Conservation (phyloP, 2,797 vertebrate genomes). For the Typhlichthys subterraneus region DNA sequence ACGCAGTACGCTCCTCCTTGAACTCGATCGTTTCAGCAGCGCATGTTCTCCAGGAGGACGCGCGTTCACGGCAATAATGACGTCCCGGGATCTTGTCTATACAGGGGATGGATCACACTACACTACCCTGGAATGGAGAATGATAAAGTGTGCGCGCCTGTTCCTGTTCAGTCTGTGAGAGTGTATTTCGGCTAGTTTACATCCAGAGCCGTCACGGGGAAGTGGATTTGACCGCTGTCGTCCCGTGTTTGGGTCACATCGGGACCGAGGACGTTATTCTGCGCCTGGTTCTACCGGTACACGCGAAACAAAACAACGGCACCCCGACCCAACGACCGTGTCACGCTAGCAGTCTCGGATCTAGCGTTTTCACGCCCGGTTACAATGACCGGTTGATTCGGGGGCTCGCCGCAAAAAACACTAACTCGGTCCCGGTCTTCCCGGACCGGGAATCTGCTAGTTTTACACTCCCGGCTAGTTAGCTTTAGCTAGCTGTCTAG, state of each 20-base stretch:
- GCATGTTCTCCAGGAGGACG: constrained; percentile 47
- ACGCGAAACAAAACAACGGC: constrained; percentile 59
- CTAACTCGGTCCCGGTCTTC: constrained; percentile 1
- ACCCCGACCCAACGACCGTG: constrained; percentile 22
- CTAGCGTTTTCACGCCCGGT: neutral
- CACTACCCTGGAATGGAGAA: constrained; percentile 28
- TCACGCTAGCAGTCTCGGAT: too few species aligned
- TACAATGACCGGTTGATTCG: neutral
- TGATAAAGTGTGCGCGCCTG: constrained; percentile 30
- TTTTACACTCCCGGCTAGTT: constrained; percentile 44
- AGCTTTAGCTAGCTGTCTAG: constrained; percentile 52
- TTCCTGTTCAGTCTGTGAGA: constrained; percentile 21
- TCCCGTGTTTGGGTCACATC: neutral
- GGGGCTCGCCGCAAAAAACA: neutral
- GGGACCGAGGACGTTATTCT: constrained; percentile 13
- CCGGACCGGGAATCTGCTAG: constrained; percentile 24
- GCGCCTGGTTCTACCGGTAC: constrained; percentile 22
- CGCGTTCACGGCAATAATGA: constrained; percentile 25
- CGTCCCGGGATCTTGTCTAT: constrained; percentile 54
- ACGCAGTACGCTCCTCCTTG: constrained; percentile 29
- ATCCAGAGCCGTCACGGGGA: neutral
- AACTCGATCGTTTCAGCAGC: constrained; percentile 12
- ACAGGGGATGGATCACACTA: constrained; percentile 57
- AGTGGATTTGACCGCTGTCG: neutral
- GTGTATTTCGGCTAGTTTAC: neutral